These are phyloP conservation scores for Agriopis aurantiaria DNA, from an alignment of 2,888 invertebrate species.

Conservation along the genomic window DNA sequence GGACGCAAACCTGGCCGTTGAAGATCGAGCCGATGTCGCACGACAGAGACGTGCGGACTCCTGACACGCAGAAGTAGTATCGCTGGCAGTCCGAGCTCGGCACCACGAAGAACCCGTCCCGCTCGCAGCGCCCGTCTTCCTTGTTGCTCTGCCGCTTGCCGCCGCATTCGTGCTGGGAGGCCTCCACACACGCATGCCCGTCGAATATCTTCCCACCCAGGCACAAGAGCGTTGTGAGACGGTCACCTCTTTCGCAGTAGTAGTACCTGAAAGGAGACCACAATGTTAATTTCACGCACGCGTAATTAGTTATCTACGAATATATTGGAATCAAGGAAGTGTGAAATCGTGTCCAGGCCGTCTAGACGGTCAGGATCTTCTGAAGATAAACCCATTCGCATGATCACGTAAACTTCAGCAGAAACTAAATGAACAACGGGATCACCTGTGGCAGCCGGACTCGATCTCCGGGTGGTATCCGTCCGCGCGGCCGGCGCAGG, in stretches of 20 bases:
- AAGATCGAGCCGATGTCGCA: slow-evolving; percentile 82
- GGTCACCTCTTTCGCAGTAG: slow-evolving; percentile 86
- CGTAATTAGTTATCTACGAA: not conserved
- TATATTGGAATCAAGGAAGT: not conserved
- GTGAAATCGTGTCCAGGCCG: not conserved
- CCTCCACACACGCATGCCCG: slow-evolving; percentile 84
- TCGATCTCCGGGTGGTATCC: slow-evolving; percentile 86
- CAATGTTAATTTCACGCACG: not conserved
- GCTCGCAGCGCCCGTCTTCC: slow-evolving; percentile 67
- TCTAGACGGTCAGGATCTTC: not conserved
- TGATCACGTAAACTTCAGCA: not conserved
- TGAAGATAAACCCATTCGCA: not conserved
- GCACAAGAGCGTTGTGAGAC: slow-evolving; percentile 84
- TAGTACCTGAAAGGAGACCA: slow-evolving; percentile 75
- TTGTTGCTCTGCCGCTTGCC: slow-evolving; percentile 56
- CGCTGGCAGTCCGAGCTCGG: slow-evolving; percentile 79
- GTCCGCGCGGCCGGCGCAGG: slow-evolving; percentile 81
- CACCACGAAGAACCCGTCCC: slow-evolving; percentile 86
- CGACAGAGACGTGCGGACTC: slow-evolving; percentile 78
- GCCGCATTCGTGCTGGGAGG: slow-evolving; percentile 75
- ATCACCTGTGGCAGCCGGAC: slow-evolving; percentile 82
- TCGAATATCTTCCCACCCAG: slow-evolving; percentile 86
- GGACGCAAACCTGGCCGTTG: slow-evolving; percentile 86
- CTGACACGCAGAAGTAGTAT: slow-evolving; percentile 87
- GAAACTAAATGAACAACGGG: not conserved